Evolutionary conservation across 2,888 invertebrate genomes (phyloP).

Genomic region (Hemistola chrysoprasaria): DNA sequence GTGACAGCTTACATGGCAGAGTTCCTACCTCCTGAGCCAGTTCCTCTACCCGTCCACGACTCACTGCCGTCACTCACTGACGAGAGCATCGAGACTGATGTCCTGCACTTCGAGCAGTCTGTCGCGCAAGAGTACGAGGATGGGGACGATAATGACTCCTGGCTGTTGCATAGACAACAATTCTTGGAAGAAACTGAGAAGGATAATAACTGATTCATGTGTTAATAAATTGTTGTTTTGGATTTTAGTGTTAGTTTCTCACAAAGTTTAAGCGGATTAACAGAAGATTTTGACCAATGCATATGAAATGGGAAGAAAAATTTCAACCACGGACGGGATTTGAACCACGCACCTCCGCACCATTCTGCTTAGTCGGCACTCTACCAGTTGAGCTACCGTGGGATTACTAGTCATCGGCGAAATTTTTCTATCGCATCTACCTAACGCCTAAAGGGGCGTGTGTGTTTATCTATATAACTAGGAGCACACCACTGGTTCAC

Average conservation of each 20-base stretch:
- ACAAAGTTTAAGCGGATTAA: too few species aligned
- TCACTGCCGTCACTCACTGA: constrained; percentile 80
- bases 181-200: constrained; percentile 66
- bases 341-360: too few species aligned
- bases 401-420: too few species aligned
- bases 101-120: constrained; percentile 67
- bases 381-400: too few species aligned
- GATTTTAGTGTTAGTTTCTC: constrained; percentile 1
- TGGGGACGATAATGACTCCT: constrained; percentile 65
- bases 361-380: too few species aligned
- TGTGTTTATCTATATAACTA: too few species aligned
- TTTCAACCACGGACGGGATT: too few species aligned
- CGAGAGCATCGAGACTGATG: constrained; percentile 58
- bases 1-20: constrained; percentile 86
- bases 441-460: too few species aligned
- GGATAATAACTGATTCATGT: constrained; percentile 7
- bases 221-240: constrained; percentile 3
- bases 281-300: too few species aligned
- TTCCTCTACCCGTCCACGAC: constrained; percentile 85
- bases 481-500: too few species aligned
- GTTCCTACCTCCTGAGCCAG: constrained; percentile 86
- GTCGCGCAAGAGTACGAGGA: constrained; percentile 61
- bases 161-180: constrained; percentile 68
- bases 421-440: too few species aligned
- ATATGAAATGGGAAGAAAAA: too few species aligned